Conservation (phyloP, 2,113 vertebrate genomes). For the Pycnonotus jocosus region DNA sequence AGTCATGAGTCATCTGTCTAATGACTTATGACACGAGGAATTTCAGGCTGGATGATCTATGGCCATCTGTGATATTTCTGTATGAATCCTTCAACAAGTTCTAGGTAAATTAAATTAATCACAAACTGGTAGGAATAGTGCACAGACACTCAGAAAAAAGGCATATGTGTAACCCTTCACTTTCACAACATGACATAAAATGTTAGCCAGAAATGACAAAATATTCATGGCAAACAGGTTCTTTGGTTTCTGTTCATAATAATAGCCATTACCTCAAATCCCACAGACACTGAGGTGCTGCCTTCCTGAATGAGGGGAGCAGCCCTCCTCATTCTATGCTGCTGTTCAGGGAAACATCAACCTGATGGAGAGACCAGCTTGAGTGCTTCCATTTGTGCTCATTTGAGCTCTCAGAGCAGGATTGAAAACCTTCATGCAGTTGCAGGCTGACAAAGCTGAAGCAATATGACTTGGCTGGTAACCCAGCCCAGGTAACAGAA, state of each 20-base stretch:
- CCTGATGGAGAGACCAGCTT: not conserved
- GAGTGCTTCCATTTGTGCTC: not conserved
- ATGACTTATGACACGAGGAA: not conserved
- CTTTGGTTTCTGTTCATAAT: not conserved
- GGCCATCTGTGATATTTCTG: not conserved
- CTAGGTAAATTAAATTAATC: not conserved
- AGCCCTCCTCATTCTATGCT: not conserved
- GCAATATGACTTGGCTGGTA: not conserved
- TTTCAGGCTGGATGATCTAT: not conserved
- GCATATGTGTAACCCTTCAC: fast-evolving
- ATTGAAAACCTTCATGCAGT: not conserved
- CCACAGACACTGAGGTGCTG: not conserved
- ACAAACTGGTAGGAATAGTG: not conserved
- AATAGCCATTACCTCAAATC: not conserved
- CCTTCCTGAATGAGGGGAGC: not conserved
- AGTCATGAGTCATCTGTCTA: not conserved
- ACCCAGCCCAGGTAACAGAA: not conserved
- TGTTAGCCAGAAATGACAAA: not conserved
- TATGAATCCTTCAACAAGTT: not conserved
- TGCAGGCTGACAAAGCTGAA: not conserved
- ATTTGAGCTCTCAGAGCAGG: not conserved
- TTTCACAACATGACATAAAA: not conserved
- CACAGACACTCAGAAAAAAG: not conserved
- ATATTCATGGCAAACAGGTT: not conserved
- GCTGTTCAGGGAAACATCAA: not conserved